Evolutionary conservation across 2,113 vertebrate genomes (phyloP).

Genomic region (Boulengeromyrus knoepffleri): DNA sequence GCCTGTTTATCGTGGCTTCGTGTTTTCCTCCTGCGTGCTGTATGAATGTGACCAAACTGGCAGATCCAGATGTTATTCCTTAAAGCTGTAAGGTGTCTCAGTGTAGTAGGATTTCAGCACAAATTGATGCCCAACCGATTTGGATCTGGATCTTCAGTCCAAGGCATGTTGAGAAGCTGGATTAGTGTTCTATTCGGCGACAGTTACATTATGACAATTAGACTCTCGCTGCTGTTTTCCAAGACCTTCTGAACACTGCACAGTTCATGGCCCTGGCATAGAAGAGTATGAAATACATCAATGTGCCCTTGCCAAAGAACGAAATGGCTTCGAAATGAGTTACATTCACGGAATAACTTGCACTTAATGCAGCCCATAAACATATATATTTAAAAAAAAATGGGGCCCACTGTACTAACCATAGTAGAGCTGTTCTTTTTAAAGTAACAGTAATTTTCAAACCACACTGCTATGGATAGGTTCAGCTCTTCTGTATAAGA

Average conservation of each 20-base stretch:
- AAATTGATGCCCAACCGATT: neutral
- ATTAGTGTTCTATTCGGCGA: neutral
- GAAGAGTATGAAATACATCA: neutral
- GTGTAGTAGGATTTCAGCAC: neutral
- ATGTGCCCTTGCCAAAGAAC: neutral
- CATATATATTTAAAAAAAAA: neutral
- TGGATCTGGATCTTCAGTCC: neutral
- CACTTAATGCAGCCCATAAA: neutral
- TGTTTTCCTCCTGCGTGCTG: neutral
- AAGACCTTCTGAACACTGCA: neutral
- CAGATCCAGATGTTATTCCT: neutral
- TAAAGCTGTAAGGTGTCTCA: neutral
- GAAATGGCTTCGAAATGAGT: neutral
- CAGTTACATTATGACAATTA: neutral
- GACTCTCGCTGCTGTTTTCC: neutral
- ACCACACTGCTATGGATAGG: neutral
- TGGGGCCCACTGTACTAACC: neutral
- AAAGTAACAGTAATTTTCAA: neutral
- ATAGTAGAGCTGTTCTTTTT: neutral
- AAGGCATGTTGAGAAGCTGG: neutral
- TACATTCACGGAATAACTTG: neutral
- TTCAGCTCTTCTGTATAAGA: neutral
- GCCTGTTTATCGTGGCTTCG: neutral
- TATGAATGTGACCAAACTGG: neutral
- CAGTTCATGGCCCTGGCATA: neutral